Base-by-base conservation (phyloP, 2,888 invertebrate species). In the Volucella inanis region DNA sequence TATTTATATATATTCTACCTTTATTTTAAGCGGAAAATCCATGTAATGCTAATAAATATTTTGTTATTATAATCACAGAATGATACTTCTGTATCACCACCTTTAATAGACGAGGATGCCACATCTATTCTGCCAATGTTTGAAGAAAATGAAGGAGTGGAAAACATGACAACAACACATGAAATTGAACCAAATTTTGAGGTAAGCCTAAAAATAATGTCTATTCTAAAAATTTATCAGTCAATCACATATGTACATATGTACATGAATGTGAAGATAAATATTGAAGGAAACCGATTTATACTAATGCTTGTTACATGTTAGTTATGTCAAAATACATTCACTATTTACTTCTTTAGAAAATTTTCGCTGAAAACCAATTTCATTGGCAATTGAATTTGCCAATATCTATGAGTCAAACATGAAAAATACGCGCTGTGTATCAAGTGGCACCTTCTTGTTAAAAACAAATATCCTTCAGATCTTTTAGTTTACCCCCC, bases 61-160 rank as follows among this genome's bases (percentile, higher is more conserved):
- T 75, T 59, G 41, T 4, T 52, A 62, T 8, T 49, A 54, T 15
- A 11, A 45, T 52, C 64, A 68, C 22, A 84, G 80, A 83, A 83
- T 55, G 84, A 84, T 45, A 70, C 74, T 10, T n/a, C 47, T 54
- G 57, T 31, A 31, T 31, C 31, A 11, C 57, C 79, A 14, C 68
- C 62, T 31, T 49, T 77, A 15, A 31, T 67, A 15, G 83, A 83
- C 41, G 83, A 83, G 43, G 83, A 83, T 15, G 14, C 62, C 8
- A 79, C 83, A 31, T 79, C 83, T 8, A 57, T 70, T 12, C 18
- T 59, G 10, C 83, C 83, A 11, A 45, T 47, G 9, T 50, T 75
- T 39, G 79, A 74, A 11, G 83, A 83, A 47, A 74, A 68, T 41
- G 79, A 74, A 12, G 84, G 75, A 61, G 43, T 65, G 0, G 75